Evolutionary conservation across 2,113 vertebrate genomes (phyloP).

Genomic region (Oryzias curvinotus): DNA sequence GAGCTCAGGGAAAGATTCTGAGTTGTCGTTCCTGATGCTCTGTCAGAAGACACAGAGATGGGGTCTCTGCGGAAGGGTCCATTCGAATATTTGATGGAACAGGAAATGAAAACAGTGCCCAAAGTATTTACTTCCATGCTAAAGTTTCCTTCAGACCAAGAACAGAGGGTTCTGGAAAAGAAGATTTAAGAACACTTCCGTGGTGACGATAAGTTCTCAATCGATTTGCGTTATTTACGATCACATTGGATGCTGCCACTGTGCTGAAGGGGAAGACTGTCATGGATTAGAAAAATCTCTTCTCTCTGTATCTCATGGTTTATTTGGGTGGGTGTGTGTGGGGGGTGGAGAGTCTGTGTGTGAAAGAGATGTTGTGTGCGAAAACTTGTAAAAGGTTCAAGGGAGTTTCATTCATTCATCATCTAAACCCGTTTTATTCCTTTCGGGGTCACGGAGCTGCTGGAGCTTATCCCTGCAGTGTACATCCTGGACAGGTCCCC

Average conservation of each 20-base stretch:
- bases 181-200: constrained; percentile 83
- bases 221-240: constrained; percentile 21
- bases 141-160: constrained; percentile 92
- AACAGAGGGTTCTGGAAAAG: constrained; percentile 93
- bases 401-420: constrained; percentile 14
- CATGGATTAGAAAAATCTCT: constrained; percentile 49
- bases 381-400: constrained; percentile 48
- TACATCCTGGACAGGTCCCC: too few species aligned
- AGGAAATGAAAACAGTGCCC: constrained; percentile 83
- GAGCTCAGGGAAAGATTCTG: too few species aligned
- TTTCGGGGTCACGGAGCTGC: too few species aligned
- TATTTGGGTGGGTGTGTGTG: constrained; percentile 26
- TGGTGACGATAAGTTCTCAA: constrained; percentile 70
- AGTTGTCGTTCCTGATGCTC: too few species aligned
- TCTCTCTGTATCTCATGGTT: constrained; percentile 38
- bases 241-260: constrained; percentile 42
- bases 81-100: too few species aligned
- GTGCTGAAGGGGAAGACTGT: constrained; percentile 63
- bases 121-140: constrained; percentile 97
- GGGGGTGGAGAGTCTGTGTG: constrained; percentile 3
- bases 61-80: too few species aligned
- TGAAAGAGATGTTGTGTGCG: constrained; percentile 4
- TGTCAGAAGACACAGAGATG: too few species aligned
- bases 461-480: too few species aligned
- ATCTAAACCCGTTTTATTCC: too few species aligned